Conservation (phyloP, 2,113 vertebrate species). For the Poeciliopsis occidentalis region DNA sequence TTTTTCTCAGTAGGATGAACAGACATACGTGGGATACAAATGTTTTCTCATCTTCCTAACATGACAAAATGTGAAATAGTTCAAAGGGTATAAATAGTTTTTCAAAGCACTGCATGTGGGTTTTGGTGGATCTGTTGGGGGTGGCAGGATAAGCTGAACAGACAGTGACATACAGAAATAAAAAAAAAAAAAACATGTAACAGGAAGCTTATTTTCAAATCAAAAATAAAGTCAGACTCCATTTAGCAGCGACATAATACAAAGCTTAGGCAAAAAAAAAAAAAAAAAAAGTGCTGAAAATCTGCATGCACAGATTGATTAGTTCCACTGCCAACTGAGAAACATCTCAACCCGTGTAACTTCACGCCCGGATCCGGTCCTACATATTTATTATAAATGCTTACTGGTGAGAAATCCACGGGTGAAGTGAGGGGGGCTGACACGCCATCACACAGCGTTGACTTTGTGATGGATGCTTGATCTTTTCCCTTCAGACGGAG, state of each 20-base stretch:
- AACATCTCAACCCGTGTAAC: conserved; percentile 16
- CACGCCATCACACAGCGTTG: conserved; percentile 4
- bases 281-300: conserved; percentile 4
- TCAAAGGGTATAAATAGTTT: not conserved
- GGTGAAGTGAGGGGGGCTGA: not conserved
- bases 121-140: not conserved
- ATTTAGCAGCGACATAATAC: conserved; percentile 2
- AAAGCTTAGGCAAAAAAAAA: not conserved
- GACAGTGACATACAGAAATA: not conserved
- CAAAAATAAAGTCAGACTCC: not conserved
- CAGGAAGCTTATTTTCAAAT: not conserved
- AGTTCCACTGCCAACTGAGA: conserved; percentile 23
- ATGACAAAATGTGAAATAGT: not conserved
- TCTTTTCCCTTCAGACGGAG: conserved; percentile 17
- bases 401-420: not conserved
- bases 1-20: too few species aligned
- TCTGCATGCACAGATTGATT: conserved; percentile 28
- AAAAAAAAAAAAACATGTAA: not conserved
- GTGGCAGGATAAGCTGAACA: not conserved
- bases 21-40: too few species aligned
- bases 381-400: conserved; percentile 17
- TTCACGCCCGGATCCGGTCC: conserved; percentile 10
- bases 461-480: conserved; percentile 15
- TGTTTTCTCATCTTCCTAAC: too few species aligned
- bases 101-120: not conserved